phyloP scores from a whole-genome alignment of 2,797 vertebrate genomes.

The Sebastolobus altivelis region DNA sequence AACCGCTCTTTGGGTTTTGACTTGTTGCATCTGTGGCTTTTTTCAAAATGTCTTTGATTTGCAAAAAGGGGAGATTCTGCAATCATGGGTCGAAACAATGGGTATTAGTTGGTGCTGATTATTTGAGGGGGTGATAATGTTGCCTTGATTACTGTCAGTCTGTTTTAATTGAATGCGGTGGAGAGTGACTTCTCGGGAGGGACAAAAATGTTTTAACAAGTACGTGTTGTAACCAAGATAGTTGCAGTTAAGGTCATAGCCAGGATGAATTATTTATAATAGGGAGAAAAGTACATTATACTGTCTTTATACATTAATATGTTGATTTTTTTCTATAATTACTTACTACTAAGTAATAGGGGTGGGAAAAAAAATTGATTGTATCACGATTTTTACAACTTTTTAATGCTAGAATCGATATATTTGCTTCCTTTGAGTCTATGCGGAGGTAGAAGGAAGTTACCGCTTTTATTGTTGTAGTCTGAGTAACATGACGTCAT shows the following conservation, averaged over 20 bases:
- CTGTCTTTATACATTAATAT: too few species aligned
- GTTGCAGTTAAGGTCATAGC: neutral
- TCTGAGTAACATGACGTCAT: too few species aligned
- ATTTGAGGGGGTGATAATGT: conserved; percentile 27
- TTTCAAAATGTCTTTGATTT: conserved; percentile 8
- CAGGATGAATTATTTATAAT: neutral
- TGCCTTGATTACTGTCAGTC: conserved; percentile 29
- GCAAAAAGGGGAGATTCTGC: neutral
- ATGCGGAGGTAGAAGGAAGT: too few species aligned
- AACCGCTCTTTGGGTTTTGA: neutral
- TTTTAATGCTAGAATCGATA: too few species aligned
- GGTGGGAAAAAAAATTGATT: too few species aligned
- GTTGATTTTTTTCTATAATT: too few species aligned
- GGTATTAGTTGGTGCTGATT: conserved; percentile 11
- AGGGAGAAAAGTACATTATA: too few species aligned
- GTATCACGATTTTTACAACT: too few species aligned
- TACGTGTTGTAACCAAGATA: neutral
- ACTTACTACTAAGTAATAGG: too few species aligned
- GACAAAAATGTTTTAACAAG: neutral
- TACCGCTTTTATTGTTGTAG: too few species aligned
- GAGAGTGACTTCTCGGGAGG: neutral
- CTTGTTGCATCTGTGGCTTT: neutral
- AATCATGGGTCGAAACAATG: conserved; percentile 12
- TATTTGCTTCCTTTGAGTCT: too few species aligned
- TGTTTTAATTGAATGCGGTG: conserved; percentile 18